Conservation (phyloP, 2,113 vertebrate species). For the Micronisus gabar region DNA sequence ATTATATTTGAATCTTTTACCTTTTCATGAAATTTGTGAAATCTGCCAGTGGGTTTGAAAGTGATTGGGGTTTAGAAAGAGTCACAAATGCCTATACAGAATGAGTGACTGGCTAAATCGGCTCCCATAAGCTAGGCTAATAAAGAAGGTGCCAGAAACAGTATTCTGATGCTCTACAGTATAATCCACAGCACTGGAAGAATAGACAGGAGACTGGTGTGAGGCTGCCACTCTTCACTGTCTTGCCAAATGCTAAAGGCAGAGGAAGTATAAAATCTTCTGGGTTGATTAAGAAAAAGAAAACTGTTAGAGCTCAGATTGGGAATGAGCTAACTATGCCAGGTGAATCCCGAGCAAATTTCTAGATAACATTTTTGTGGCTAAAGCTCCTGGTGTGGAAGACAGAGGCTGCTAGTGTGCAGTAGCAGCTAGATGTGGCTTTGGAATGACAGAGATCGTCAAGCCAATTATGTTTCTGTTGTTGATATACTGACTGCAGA, state of each 20-base stretch:
- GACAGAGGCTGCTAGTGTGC: not conserved
- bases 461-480: not conserved
- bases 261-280: not conserved
- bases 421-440: not conserved
- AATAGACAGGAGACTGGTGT: fast-evolving
- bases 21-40: not conserved
- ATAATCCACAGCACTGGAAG: not conserved
- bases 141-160: not conserved
- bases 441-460: not conserved
- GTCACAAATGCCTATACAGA: not conserved
- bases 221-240: not conserved
- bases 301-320: not conserved
- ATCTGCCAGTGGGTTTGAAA: not conserved
- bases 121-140: not conserved
- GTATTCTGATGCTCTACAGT: not conserved
- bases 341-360: not conserved
- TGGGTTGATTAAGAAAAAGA: not conserved
- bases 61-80: not conserved
- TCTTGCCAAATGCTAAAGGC: not conserved
- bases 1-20: not conserved
- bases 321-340: not conserved
- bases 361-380: not conserved
- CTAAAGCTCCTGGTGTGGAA: not conserved
- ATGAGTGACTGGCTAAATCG: not conserved
- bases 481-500: not conserved